Evolutionary conservation across 2,113 vertebrate genomes (phyloP).

Genomic region (Sterrhoptilus dennistouni): DNA sequence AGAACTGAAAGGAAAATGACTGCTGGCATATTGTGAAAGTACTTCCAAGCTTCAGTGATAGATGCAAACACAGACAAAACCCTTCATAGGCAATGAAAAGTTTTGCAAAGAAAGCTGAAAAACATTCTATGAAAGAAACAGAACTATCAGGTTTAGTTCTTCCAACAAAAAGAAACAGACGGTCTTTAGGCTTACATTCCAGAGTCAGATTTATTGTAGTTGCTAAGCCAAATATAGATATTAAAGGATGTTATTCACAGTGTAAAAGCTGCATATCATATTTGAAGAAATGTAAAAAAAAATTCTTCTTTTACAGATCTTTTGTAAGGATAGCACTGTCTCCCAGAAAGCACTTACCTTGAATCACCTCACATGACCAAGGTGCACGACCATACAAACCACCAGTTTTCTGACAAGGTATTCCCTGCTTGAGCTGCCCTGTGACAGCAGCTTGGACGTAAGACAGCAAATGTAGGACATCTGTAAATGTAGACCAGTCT

Average conservation of each 20-base stretch:
- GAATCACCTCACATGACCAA: background rate
- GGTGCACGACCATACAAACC: background rate
- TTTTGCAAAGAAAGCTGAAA: slow-evolving; percentile 47
- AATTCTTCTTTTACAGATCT: background rate
- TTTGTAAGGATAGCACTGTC: background rate
- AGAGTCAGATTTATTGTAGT: slow-evolving; percentile 30
- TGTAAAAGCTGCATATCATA: background rate
- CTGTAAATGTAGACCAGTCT: background rate
- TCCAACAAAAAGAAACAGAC: slow-evolving; percentile 53
- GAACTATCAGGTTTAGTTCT: background rate
- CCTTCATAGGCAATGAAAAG: slow-evolving; percentile 35
- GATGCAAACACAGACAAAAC: slow-evolving; percentile 62
- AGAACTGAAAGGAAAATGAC: slow-evolving; percentile 60
- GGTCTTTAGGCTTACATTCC: background rate
- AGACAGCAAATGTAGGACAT: background rate
- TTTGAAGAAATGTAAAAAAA: background rate
- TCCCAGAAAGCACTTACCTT: background rate
- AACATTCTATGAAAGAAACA: slow-evolving; percentile 32
- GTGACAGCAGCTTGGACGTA: background rate
- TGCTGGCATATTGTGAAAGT: slow-evolving; percentile 57
- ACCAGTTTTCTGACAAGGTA: background rate
- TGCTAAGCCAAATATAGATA: slow-evolving; percentile 42
- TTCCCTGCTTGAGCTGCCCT: background rate
- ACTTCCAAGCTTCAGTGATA: slow-evolving; percentile 48
- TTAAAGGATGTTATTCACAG: slow-evolving; percentile 6